Evolutionary conservation across 2,888 invertebrate species (phyloP).

Genomic region (Phengaris alcon): DNA sequence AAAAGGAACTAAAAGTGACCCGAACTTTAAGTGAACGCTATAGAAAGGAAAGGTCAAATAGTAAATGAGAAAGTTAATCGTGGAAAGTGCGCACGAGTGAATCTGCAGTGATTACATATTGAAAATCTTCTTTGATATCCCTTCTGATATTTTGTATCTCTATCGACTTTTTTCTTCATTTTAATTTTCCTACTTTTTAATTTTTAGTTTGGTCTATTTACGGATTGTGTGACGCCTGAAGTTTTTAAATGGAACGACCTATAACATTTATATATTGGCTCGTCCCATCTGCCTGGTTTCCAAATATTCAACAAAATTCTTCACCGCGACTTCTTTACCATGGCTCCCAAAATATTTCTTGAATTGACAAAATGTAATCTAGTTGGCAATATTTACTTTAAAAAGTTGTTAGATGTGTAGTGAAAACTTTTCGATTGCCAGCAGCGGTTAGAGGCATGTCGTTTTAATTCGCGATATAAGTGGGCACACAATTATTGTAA

Average conservation of each 20-base stretch:
- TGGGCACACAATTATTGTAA: slow-evolving; percentile 5
- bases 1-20: slow-evolving; percentile 47
- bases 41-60: slow-evolving; percentile 74
- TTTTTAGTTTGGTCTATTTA: too few relatives aligned
- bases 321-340: too few relatives aligned
- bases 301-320: background rate
- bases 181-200: too few relatives aligned
- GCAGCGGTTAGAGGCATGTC: background rate
- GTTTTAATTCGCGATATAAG: slow-evolving; percentile 20
- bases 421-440: background rate
- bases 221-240: too few relatives aligned
- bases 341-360: too few relatives aligned
- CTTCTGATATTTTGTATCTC: background rate
- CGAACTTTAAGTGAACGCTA: slow-evolving; percentile 58
- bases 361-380: too few relatives aligned
- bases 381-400: too few relatives aligned
- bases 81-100: slow-evolving; percentile 71
- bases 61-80: slow-evolving; percentile 77
- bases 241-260: too few relatives aligned
- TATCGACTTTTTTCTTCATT: background rate
- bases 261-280: too few relatives aligned
- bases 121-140: slow-evolving; percentile 31
- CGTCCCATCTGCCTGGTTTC: background rate
- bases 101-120: slow-evolving; percentile 54
- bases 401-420: background rate